A percentile compares a stretch with the other conserved stretches of the same genome.
Evolutionary conservation across 2,797 vertebrate species (phyloP).

Genomic region (Neopelma chrysocephalum): DNA sequence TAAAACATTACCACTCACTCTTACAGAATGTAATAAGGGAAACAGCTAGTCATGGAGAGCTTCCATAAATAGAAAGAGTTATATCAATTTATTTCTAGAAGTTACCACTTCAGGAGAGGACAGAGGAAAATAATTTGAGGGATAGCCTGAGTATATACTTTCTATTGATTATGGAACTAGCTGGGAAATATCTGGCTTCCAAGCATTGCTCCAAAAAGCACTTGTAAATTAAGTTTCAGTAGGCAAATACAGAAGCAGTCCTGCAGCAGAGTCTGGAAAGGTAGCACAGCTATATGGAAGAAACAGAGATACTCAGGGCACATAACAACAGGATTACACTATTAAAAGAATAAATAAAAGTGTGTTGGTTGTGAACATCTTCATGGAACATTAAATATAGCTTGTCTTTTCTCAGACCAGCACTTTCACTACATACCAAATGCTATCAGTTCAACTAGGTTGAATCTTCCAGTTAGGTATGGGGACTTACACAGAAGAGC

Average conservation of each 20-base stretch:
- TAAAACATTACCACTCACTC: background rate
- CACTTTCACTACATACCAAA: rapidly evolving
- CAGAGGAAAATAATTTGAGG: background rate
- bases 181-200: background rate
- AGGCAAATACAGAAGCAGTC: background rate
- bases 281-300: background rate
- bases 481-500: background rate
- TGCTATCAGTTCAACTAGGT: background rate
- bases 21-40: background rate
- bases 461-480: background rate
- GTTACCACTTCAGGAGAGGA: background rate
- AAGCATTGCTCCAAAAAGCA: background rate
- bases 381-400: background rate
- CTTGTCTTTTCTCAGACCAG: background rate
- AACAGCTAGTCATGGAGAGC: background rate
- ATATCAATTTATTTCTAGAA: background rate
- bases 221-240: background rate
- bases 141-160: background rate
- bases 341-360: background rate
- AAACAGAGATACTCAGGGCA: background rate
- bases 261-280: background rate
- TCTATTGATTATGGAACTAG: background rate
- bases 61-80: background rate
- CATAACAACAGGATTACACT: background rate
- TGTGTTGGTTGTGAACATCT: background rate